Percentiles rank a stretch among this genome's conserved stretches.
These are phyloP conservation scores for Chrysodeixis includens DNA, from an alignment of 2,888 invertebrate species.

Conservation along the genomic window DNA sequence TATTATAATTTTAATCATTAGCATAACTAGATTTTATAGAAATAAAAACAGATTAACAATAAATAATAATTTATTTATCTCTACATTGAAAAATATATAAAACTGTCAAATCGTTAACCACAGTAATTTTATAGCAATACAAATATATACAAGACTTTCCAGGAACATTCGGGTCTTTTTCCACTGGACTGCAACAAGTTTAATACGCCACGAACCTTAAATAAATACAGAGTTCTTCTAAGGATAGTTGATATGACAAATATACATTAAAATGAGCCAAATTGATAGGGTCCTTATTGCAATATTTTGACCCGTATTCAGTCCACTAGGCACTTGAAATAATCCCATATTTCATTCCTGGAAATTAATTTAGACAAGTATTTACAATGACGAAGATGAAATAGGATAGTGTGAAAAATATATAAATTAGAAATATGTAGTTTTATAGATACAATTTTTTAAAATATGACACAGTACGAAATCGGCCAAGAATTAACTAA, in stretches of 20 bases:
- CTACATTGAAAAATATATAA: slow-evolving; percentile 69
- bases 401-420: not conserved
- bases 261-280: not conserved
- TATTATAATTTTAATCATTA: too few species aligned
- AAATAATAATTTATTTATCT: slow-evolving; percentile 68
- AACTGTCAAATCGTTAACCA: slow-evolving; percentile 67
- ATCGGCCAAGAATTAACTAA: slow-evolving; percentile 21
- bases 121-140: slow-evolving; percentile 62
- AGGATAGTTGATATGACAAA: not conserved
- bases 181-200: not conserved
- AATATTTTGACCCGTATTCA: slow-evolving; percentile 1
- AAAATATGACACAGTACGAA: not conserved
- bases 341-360: slow-evolving; percentile 18
- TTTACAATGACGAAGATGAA: slow-evolving; percentile 24
- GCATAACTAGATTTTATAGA: not conserved
- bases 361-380: slow-evolving; percentile 32
- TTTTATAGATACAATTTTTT: not conserved
- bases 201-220: not conserved
- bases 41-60: slow-evolving; percentile 65
- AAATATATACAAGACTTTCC: slow-evolving; percentile 23
- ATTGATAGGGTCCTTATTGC: not conserved
- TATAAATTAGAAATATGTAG: too few species aligned
- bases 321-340: slow-evolving; percentile 1
- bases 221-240: not conserved
- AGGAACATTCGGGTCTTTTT: slow-evolving; percentile 17